Base-by-base conservation (phyloP, 2,113 vertebrate species). In the Psammodynastes pulverulentus region DNA sequence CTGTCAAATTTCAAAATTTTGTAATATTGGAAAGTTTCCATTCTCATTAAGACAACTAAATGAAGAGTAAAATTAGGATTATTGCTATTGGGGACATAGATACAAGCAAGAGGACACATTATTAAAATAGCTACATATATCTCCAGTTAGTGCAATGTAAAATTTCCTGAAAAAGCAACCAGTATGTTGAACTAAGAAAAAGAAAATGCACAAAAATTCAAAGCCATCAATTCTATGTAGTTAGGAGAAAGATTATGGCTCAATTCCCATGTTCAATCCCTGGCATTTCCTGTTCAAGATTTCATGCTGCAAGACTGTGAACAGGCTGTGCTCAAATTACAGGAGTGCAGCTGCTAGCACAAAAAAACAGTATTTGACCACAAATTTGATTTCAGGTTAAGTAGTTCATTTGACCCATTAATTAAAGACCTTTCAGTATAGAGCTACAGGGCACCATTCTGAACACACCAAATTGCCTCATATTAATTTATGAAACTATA, bases 1-100 rank as follows among this genome's bases (percentile, higher is more conserved):
- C 85, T 91, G 85, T 56, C 49, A 48, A 87, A 72, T 91, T 86
- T 87, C 87, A 23, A 91, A 87, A 91, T 67, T 67, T 49, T 72
- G 62, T 52, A 62, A 58, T 26, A 23, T 84, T 92, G 67, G 43
- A 29, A 92, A 89, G 52, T 43, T 91, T 91, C 52, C 29, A 56
- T 84, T 92, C 52, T 84, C 7, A 34, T 92, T 54, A 89, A 54
- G 51, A 56, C 26, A 72, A 49, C 51, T 49, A 43, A 23, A 84
- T 53, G 45, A 86, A 87, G 26, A 79, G 19, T 21, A 51, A 58
- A 24, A 87, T 6, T 26, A 84, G 29, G 29, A 88, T 54, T 46
- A 84, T 29, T 92, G 49, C 29, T 24, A 15, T 84, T 91, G 52
- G 46, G 12, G 39, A 17, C 29, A 49, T 45, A 34, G 52, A 58